phyloP scores from a whole-genome alignment of 2,797 vertebrate species.

The Peromyscus eremicus region DNA sequence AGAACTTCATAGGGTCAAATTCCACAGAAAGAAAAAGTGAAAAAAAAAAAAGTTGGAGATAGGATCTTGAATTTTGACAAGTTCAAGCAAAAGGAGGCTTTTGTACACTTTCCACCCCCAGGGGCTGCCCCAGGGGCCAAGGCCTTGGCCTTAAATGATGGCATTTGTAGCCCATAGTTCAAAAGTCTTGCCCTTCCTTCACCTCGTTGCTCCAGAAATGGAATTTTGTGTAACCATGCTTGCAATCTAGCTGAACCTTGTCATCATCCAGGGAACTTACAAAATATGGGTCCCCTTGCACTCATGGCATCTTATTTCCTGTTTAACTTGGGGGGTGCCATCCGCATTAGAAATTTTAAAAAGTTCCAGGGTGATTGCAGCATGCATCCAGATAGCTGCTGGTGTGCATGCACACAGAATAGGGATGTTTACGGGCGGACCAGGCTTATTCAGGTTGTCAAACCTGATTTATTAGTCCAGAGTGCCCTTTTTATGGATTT shows the following conservation, averaged over 20 bases:
- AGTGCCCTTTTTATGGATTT: conserved; percentile 15
- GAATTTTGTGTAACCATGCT: not conserved
- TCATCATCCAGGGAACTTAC: not conserved
- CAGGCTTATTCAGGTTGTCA: not conserved
- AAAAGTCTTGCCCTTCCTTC: not conserved
- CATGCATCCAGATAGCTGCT: not conserved
- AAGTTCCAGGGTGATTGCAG: not conserved
- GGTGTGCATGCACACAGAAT: not conserved
- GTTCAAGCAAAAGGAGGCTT: not conserved
- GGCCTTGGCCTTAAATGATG: not conserved
- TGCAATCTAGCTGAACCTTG: not conserved
- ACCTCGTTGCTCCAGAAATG: not conserved
- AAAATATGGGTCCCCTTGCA: not conserved
- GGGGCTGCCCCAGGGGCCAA: not conserved
- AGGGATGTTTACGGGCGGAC: not conserved
- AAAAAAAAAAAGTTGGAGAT: conserved; percentile 15
- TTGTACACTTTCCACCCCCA: not conserved
- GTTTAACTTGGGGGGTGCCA: not conserved
- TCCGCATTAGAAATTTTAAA: not conserved
- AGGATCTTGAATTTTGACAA: not conserved
- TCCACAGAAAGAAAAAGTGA: not conserved
- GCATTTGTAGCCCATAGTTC: not conserved
- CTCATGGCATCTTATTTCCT: not conserved
- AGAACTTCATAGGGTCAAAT: not conserved
- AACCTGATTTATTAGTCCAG: conserved; percentile 18